phyloP scores from a whole-genome alignment of 2,888 invertebrate genomes.

The Drosophila nigritarsus region DNA sequence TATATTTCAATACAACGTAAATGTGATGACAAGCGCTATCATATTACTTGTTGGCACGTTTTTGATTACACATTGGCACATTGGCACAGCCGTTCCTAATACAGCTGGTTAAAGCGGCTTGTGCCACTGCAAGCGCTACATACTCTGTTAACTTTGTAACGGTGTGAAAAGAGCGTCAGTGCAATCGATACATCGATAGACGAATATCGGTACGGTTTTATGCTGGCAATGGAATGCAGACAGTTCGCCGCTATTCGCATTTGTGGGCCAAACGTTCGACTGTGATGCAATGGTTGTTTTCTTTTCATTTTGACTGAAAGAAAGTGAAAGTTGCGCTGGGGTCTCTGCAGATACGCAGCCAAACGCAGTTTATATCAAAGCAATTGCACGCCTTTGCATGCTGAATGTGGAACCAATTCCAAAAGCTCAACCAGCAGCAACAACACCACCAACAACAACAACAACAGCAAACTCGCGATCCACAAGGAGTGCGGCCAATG shows the following conservation, averaged over 20 bases:
- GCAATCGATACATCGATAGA: slow-evolving; percentile 30
- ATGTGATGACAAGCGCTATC: not conserved
- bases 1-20: not conserved
- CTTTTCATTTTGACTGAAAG: slow-evolving; percentile 2
- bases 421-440: slow-evolving; percentile 37
- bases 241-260: slow-evolving; percentile 35
- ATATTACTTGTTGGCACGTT: not conserved
- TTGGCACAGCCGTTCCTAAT: not conserved
- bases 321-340: slow-evolving; percentile 70
- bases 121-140: not conserved
- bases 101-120: not conserved
- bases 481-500: slow-evolving; percentile 41
- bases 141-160: not conserved
- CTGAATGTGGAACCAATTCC: slow-evolving; percentile 20
- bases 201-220: slow-evolving; percentile 5
- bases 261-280: slow-evolving; percentile 24
- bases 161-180: not conserved
- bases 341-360: slow-evolving; percentile 22
- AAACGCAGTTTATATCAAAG: slow-evolving; percentile 21
- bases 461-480: slow-evolving; percentile 28
- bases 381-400: slow-evolving; percentile 8
- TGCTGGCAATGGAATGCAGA: slow-evolving; percentile 15
- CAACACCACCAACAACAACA: slow-evolving; percentile 6
- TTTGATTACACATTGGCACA: not conserved
- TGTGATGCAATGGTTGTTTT: slow-evolving; percentile 75